Percentiles rank a stretch among this genome's conserved stretches.
phyloP scores from a whole-genome alignment of 1,140 invertebrate genomes.

The Cotesia vestalis region DNA sequence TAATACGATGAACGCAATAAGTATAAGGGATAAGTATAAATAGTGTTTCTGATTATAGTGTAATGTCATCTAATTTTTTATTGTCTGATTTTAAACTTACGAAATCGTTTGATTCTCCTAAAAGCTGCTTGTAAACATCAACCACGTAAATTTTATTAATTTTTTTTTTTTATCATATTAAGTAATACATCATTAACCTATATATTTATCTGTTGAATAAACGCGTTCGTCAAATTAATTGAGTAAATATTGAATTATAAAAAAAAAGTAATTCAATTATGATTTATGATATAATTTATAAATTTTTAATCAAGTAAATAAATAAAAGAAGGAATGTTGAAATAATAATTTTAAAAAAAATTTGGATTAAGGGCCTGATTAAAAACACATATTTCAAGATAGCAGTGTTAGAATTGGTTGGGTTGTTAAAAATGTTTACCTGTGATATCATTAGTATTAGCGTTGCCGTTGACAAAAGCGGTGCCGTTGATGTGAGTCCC shows the following conservation, averaged over 20 bases:
- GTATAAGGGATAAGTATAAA: constrained; percentile 22
- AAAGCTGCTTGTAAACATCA: constrained; percentile 64
- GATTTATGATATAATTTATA: background rate
- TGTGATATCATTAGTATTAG: constrained; percentile 58
- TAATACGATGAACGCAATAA: background rate
- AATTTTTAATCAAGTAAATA: background rate
- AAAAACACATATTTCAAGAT: constrained; percentile 63
- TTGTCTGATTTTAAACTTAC: constrained; percentile 60
- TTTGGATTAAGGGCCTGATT: constrained; percentile 46
- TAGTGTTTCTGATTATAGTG: constrained; percentile 38
- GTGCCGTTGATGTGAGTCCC: constrained; percentile 42
- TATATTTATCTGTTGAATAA: background rate
- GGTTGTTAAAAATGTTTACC: constrained; percentile 52
- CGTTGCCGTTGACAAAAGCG: constrained; percentile 52
- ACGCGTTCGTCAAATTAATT: background rate
- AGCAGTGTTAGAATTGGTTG: constrained; percentile 35
- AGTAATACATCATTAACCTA: background rate
- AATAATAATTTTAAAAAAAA: constrained; percentile 16
- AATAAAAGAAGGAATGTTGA: background rate
- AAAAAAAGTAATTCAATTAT: background rate
- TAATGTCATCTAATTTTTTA: constrained; percentile 50
- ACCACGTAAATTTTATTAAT: constrained; percentile 35
- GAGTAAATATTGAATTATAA: constrained; percentile 1
- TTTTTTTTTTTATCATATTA: background rate
- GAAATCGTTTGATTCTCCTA: constrained; percentile 66